Evolutionary conservation across 2,113 vertebrate genomes (phyloP), one percentile per base, ranked within the genome.

Genomic region (Odontesthes bonariensis): DNA sequence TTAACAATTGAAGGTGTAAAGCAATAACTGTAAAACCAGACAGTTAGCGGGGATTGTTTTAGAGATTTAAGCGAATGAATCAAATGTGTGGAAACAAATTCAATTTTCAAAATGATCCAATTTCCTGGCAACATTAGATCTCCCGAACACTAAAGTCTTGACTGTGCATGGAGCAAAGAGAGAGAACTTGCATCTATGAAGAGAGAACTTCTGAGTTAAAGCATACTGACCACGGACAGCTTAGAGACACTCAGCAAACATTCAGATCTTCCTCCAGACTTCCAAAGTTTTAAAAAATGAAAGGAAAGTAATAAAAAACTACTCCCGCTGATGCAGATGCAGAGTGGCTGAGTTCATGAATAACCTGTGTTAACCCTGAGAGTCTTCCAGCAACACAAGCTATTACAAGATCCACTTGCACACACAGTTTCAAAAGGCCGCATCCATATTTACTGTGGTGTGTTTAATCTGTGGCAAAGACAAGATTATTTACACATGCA

Each of bases 401-500:
- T 69, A 76, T 80, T 75, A 78, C 63, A 49, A 42, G 58, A 84
- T 56, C 56, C 63, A 73, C 35, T 54, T 52, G 11, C 47, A 52
- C 23, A 52, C 69, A 53, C 69, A 70, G 31, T 47, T 23, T 51
- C 59, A 71, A 19, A n/a, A 73, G 16, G 40, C 60, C 10, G 6
- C 38, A 60, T 20, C 14, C 51, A 31, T 33, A 73, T 67, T 66
- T 58, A 46, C 38, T 51, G 40, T 17, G n/a, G 22, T 66, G 52
- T 49, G 56, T 42, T 67, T 65, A 59, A 77, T 79, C 73, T 81
- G 80, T 11, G 17, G 53, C 38, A 65, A 84, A 58, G 19, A 54
- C 73, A 71, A 68, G 70, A 87, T 84, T 86, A 87, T 86, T 92
- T 81, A 84, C 73, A 81, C 63, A 76, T 75, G 68, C 68, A 68